Evolutionary conservation across 2,888 invertebrate genomes (phyloP).

Genomic region (Eurois occulta): DNA sequence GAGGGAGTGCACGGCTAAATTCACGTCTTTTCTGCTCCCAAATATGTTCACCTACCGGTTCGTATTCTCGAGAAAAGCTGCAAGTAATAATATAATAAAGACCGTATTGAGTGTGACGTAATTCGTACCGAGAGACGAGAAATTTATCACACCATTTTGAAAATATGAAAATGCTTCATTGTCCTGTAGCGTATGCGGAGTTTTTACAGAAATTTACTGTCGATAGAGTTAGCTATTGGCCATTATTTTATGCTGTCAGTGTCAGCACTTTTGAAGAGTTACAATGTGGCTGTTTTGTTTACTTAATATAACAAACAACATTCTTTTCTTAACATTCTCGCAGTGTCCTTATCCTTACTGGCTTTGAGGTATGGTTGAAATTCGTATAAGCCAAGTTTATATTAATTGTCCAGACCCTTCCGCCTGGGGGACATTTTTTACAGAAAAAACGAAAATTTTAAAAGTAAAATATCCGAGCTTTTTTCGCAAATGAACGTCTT

Average conservation of each 20-base stretch:
- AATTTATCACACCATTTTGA: constrained; percentile 33
- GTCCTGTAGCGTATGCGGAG: background rate
- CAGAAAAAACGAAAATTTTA: no score
- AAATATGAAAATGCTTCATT: constrained; percentile 34
- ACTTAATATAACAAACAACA: background rate
- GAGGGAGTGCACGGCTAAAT: constrained; percentile 16
- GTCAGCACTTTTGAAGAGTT: background rate
- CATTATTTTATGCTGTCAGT: background rate
- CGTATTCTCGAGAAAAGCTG: constrained; percentile 22
- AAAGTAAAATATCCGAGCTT: background rate
- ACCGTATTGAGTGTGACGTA: constrained; percentile 47
- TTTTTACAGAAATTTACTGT: background rate
- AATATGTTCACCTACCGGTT: constrained; percentile 35
- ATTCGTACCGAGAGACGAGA: constrained; percentile 19
- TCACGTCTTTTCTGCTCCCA: constrained; percentile 24
- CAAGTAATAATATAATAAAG: constrained; percentile 47
- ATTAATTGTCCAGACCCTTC: background rate
- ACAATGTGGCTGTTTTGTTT: background rate
- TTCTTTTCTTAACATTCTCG: background rate
- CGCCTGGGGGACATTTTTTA: background rate
- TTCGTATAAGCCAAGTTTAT: background rate
- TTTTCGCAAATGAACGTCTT: background rate
- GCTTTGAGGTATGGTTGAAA: background rate
- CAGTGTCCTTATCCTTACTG: background rate
- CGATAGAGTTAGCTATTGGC: background rate